Percentiles rank a stretch among this genome's conserved stretches.
phyloP scores from a whole-genome alignment of 2,888 invertebrate genomes.

The Steinernema hermaphroditum region DNA sequence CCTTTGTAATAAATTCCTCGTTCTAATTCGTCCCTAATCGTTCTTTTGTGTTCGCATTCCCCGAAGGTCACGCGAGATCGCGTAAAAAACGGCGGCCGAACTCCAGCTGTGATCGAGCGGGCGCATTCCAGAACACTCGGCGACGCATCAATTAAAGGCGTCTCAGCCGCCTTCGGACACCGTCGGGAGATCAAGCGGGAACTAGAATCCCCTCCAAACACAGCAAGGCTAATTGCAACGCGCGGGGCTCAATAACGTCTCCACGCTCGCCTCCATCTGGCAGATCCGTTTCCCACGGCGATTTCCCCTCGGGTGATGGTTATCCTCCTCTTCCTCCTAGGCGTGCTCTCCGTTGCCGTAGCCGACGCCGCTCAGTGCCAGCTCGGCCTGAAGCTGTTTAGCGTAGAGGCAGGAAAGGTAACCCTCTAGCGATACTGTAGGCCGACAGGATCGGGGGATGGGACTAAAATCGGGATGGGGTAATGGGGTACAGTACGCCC shows the following conservation, averaged over 20 bases:
- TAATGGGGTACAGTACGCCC: no score
- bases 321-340: neutral
- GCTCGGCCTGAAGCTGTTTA: conserved; percentile 63
- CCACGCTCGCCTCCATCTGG: conserved; percentile 7
- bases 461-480: no score
- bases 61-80: conserved; percentile 23
- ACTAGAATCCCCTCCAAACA: conserved; percentile 17
- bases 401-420: conserved; percentile 61
- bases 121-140: conserved; percentile 27
- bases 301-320: conserved; percentile 23
- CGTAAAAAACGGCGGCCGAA: conserved; percentile 21
- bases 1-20: conserved; percentile 1
- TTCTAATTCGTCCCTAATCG: conserved; percentile 4
- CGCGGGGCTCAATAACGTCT: conserved; percentile 24
- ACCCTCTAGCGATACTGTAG: no score
- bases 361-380: conserved; percentile 53
- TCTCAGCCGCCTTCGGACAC: neutral
- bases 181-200: neutral
- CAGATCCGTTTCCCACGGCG: conserved; percentile 20
- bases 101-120: conserved; percentile 14
- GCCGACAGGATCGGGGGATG: no score
- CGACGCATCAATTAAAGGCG: neutral
- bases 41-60: neutral
- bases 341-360: neutral
- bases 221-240: conserved; percentile 17